Evolutionary conservation across 2,113 vertebrate species (phyloP).

Genomic region (Corythoichthys intestinalis): DNA sequence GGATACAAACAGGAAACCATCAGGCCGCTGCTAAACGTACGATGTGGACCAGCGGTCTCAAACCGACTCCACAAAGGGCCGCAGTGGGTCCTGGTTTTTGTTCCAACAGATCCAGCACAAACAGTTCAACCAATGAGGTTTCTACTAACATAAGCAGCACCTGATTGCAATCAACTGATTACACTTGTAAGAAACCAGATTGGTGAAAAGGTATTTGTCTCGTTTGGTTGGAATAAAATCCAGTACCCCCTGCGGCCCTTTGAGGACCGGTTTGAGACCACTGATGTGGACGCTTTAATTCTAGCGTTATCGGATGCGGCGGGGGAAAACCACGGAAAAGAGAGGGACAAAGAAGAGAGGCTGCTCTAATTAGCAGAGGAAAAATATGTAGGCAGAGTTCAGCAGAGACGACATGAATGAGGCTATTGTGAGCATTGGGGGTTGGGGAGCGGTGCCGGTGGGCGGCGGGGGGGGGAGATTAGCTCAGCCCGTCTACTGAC

Average conservation of each 20-base stretch:
- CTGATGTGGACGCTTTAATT: not conserved
- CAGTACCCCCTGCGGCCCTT: too few species aligned
- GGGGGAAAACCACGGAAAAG: conserved; percentile 36
- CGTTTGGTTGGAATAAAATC: too few species aligned
- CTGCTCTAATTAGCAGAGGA: conserved; percentile 73
- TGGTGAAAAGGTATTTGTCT: too few species aligned
- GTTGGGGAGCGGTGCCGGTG: conserved; percentile 25
- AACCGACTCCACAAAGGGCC: too few species aligned
- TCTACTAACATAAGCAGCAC: too few species aligned
- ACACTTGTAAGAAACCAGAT: too few species aligned
- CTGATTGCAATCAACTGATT: too few species aligned
- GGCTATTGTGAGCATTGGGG: conserved; percentile 67
- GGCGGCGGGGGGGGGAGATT: conserved; percentile 51
- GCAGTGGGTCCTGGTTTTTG: too few species aligned
- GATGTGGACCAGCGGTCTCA: too few species aligned
- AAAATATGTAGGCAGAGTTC: conserved; percentile 74
- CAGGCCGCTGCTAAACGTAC: conserved; percentile 24
- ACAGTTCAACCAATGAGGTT: too few species aligned
- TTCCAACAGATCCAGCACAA: too few species aligned
- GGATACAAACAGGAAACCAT: conserved; percentile 11
- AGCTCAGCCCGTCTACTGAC: conserved; percentile 65
- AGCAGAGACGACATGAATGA: conserved; percentile 72
- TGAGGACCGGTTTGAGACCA: too few species aligned
- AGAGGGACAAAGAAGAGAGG: conserved; percentile 41
- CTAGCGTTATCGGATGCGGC: not conserved